Base-by-base conservation (phyloP, 2,888 invertebrate species). In the Choreutis nemorana region DNA sequence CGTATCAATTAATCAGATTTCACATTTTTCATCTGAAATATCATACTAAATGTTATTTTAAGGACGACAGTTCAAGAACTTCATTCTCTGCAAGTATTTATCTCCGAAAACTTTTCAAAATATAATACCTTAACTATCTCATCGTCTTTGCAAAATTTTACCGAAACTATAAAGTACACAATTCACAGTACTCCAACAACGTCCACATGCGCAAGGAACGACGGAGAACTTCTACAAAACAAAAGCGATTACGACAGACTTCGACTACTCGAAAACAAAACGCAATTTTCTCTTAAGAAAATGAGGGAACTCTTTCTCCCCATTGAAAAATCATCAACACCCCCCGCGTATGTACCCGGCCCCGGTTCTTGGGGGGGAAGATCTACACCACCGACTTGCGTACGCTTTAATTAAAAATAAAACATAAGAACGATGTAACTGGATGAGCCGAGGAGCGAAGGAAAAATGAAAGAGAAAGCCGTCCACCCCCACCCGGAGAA, bases 321-420 rank as follows among this genome's bases (percentile, higher is more conserved):
- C 78, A 78, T 78, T 77, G 78, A 78, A 78, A 78, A 78, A 77
- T 77, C 77, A 77, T 77, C 77, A 78, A 77, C 77, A 75, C 78
- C 75, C 73, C 65, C 71, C 67, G 65, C 67, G 73, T 73, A 64
- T 72, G 73, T 66, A 71, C 72, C 52, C 48, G 35, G 40, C 62
- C 48, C 44, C 46, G 41, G 34, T 58, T 32, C 38, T 39, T 61
- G 60, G 63, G 57, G 63, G 54, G 52, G 51, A 70, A 75, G 77
- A 75, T 72, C 73, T 73, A 73, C 73, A 70, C 73, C 65, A 70
- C 58, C 77, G 71, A 77, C 77, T 78, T 78, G 78, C 78, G 78
- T 78, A 78, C 77, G 78, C 77, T 78, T 78, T 78, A 78, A 78
- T 78, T 78, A 78, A 78, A 78, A 78, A 78, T 78, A 78, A 78